Percentiles rank a stretch among this genome's conserved stretches.
Conservation (phyloP, 37 sponge, comb jelly and placozoan genomes). For the Cladorhizidae sp. region DNA sequence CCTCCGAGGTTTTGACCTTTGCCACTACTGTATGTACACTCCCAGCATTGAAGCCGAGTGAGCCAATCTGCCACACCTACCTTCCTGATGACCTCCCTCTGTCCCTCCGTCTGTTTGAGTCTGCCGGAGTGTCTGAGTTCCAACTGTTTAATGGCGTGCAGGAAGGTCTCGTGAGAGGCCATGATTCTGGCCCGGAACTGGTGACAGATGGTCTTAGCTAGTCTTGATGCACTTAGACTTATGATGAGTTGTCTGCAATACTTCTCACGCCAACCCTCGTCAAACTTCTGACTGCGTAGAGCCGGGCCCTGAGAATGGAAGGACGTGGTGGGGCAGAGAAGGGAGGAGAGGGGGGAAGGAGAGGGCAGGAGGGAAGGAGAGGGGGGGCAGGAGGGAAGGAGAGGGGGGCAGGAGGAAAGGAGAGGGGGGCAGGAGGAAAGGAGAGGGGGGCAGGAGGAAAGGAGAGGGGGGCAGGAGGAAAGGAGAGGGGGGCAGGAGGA, state of each 20-base stretch:
- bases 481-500: no score
- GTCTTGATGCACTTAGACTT: slow-evolving; percentile 69
- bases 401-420: no score
- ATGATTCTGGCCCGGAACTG: slow-evolving; percentile 80
- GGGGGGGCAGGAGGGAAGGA: no score
- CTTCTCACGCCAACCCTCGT: slow-evolving; percentile 77
- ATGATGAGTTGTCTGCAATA: slow-evolving; percentile 65
- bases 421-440: no score
- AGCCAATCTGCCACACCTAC: slow-evolving; percentile 22
- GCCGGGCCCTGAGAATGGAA: slow-evolving; percentile 29
- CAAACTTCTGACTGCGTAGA: slow-evolving; percentile 58
- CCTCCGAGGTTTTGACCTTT: no score
- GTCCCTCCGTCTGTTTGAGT: slow-evolving; percentile 81
- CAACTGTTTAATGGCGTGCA: slow-evolving; percentile 74
- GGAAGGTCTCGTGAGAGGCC: slow-evolving; percentile 84
- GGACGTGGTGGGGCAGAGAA: no score
- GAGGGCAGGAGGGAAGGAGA: no score
- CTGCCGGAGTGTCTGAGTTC: slow-evolving; percentile 79
- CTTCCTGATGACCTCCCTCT: slow-evolving; percentile 75
- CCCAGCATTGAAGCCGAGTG: no score
- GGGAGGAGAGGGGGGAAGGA: no score
- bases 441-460: no score
- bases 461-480: no score
- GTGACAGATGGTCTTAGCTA: slow-evolving; percentile 83
- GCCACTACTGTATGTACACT: no score